These are phyloP conservation scores for Neodiprion pinetum DNA, from an alignment of 1,140 invertebrate genomes.

Conservation along the genomic window DNA sequence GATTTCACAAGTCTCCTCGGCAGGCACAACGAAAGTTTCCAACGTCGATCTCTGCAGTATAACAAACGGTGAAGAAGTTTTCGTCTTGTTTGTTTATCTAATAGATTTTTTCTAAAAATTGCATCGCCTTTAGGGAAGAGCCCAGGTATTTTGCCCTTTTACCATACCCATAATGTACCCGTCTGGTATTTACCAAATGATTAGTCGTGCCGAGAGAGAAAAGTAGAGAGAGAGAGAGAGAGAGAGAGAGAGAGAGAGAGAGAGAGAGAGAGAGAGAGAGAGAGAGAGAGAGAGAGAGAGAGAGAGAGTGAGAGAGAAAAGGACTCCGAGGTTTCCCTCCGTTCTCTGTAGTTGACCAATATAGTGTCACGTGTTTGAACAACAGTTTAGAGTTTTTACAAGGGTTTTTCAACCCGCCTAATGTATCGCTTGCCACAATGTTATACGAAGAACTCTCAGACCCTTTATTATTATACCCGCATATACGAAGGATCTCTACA, in stretches of 20 bases:
- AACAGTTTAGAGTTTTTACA: constrained; percentile 41
- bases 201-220: constrained; percentile 30
- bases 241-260: too few relatives aligned
- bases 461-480: too few relatives aligned
- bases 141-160: constrained; percentile 12
- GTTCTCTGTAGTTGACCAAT: constrained; percentile 29
- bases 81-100: constrained; percentile 8
- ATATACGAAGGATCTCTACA: too few relatives aligned
- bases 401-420: not conserved
- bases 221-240: too few relatives aligned
- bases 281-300: too few relatives aligned
- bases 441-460: too few relatives aligned
- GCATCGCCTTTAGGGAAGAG: not conserved
- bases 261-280: not conserved
- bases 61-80: not conserved
- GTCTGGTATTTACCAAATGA: constrained; percentile 34
- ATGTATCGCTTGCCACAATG: too few relatives aligned
- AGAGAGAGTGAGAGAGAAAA: too few relatives aligned
- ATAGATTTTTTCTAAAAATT: constrained; percentile 10
- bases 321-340: constrained; percentile 25
- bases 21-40: constrained; percentile 14
- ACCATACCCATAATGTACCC: constrained; percentile 11
- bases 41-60: constrained; percentile 4
- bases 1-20: constrained; percentile 17
- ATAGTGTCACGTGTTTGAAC: constrained; percentile 43